phyloP scores from a whole-genome alignment of 2,888 invertebrate genomes.

The Drosophila austrosaltans region DNA sequence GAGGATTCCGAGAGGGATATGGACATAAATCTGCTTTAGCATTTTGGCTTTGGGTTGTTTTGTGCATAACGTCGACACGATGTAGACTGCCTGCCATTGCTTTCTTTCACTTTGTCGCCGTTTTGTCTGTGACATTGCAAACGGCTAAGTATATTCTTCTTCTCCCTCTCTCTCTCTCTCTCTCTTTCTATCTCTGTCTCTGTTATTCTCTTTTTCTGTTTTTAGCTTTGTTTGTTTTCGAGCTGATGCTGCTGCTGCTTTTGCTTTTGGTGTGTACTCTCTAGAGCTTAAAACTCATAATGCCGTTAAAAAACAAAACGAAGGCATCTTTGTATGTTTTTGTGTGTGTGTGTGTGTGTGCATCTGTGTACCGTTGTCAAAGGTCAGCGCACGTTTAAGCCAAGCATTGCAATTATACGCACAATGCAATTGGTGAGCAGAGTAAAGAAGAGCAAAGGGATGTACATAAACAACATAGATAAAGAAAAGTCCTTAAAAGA shows the following conservation, averaged over 20 bases:
- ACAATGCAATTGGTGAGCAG: slow-evolving; percentile 60
- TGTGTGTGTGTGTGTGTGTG: slow-evolving; percentile 2
- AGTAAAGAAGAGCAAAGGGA: slow-evolving; percentile 22
- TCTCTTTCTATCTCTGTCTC: neutral
- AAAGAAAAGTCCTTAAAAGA: slow-evolving; percentile 41
- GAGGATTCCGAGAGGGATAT: slow-evolving; percentile 25
- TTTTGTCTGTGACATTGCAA: slow-evolving; percentile 75
- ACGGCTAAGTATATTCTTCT: slow-evolving; percentile 46
- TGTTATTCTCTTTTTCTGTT: slow-evolving; percentile 23
- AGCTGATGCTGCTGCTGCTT: slow-evolving; percentile 36
- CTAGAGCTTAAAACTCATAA: slow-evolving; percentile 73
- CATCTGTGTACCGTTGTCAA: slow-evolving; percentile 60
- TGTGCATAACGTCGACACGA: slow-evolving; percentile 66
- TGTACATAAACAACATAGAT: slow-evolving; percentile 19
- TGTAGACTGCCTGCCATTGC: slow-evolving; percentile 43
- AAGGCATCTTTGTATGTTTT: slow-evolving; percentile 34
- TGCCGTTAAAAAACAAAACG: slow-evolving; percentile 64
- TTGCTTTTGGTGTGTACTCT: slow-evolving; percentile 47
- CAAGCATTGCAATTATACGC: slow-evolving; percentile 75
- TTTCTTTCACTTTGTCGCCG: slow-evolving; percentile 60
- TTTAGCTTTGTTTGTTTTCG: slow-evolving; percentile 49
- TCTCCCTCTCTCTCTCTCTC: slow-evolving; percentile 20
- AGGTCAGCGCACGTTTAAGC: slow-evolving; percentile 78
- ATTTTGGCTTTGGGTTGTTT: slow-evolving; percentile 60
- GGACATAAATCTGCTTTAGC: slow-evolving; percentile 74